These are phyloP conservation scores for Lates japonicus DNA, from an alignment of 2,797 vertebrate genomes.

Conservation along the genomic window DNA sequence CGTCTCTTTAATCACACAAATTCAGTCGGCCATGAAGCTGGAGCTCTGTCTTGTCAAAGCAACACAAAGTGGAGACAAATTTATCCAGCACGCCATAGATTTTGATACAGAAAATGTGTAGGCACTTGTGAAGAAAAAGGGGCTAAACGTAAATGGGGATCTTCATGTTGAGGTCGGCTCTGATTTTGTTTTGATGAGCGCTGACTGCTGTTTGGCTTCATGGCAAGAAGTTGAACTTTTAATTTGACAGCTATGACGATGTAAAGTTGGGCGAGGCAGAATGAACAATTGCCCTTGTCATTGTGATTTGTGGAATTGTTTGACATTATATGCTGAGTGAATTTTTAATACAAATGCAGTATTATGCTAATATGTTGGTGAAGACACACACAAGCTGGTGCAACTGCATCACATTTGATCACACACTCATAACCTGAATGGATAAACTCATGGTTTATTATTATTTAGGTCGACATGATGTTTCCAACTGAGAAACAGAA, in stretches of 20 bases:
- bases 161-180: slow-evolving; percentile 22
- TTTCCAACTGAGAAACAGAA: neutral
- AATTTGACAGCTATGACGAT: slow-evolving; percentile 53
- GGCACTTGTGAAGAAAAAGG: slow-evolving; percentile 51
- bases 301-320: slow-evolving; percentile 25
- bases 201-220: slow-evolving; percentile 42
- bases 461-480: no score
- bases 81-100: slow-evolving; percentile 79
- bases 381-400: neutral
- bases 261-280: slow-evolving; percentile 11
- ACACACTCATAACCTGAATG: neutral
- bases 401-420: neutral
- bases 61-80: slow-evolving; percentile 89
- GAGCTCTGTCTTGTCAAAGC: slow-evolving; percentile 89
- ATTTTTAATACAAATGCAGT: slow-evolving; percentile 24
- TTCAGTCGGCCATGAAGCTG: slow-evolving; percentile 86
- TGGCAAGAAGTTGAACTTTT: slow-evolving; percentile 52
- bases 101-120: slow-evolving; percentile 66
- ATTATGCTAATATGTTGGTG: slow-evolving; percentile 5
- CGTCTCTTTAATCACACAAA: slow-evolving; percentile 91
- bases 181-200: slow-evolving; percentile 56
- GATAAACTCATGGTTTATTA: no score
- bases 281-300: slow-evolving; percentile 35
- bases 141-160: slow-evolving; percentile 50
- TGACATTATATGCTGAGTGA: slow-evolving; percentile 30